Percentiles rank a stretch among this genome's conserved stretches.
phyloP scores from a whole-genome alignment of 2,797 vertebrate species.

The Tokudaia muenninki region DNA sequence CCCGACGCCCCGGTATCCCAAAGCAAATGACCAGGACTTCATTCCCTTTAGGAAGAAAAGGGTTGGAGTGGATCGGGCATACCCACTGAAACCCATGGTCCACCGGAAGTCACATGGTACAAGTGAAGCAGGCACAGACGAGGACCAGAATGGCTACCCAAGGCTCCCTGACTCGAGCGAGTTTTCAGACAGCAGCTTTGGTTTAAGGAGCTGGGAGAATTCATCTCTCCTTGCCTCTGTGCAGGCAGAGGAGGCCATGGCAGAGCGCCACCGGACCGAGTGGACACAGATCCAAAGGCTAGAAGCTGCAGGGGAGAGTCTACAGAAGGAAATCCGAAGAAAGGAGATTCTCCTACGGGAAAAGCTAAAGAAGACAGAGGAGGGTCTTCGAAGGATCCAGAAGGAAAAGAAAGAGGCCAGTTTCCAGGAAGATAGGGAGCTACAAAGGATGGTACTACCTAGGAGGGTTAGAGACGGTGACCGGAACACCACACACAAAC shows the following conservation, averaged over 20 bases:
- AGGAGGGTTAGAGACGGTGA: constrained; percentile 33
- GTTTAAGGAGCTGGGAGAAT: constrained; percentile 62
- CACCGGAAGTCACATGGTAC: constrained; percentile 82
- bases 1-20: constrained; percentile 53
- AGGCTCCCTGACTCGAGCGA: constrained; percentile 23
- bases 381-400: constrained; percentile 88
- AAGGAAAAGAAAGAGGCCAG: constrained; percentile 80
- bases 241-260: constrained; percentile 53
- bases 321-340: constrained; percentile 89
- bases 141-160: not conserved
- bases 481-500: not conserved
- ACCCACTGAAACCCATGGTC: constrained; percentile 91
- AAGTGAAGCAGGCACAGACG: not conserved
- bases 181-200: constrained; percentile 54
- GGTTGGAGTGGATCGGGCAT: constrained; percentile 87
- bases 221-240: constrained; percentile 42
- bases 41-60: constrained; percentile 79
- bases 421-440: constrained; percentile 47
- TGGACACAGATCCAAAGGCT: constrained; percentile 82
- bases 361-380: constrained; percentile 89
- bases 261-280: constrained; percentile 55
- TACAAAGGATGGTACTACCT: constrained; percentile 43
- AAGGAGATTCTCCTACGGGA: constrained; percentile 89
- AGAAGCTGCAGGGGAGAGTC: constrained; percentile 82
- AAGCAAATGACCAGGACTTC: constrained; percentile 70